Percentiles rank a stretch among this genome's conserved stretches.
Evolutionary conservation across 64 coral and sea anemone genomes (phyloP).

Genomic region (Orbicella faveolata): DNA sequence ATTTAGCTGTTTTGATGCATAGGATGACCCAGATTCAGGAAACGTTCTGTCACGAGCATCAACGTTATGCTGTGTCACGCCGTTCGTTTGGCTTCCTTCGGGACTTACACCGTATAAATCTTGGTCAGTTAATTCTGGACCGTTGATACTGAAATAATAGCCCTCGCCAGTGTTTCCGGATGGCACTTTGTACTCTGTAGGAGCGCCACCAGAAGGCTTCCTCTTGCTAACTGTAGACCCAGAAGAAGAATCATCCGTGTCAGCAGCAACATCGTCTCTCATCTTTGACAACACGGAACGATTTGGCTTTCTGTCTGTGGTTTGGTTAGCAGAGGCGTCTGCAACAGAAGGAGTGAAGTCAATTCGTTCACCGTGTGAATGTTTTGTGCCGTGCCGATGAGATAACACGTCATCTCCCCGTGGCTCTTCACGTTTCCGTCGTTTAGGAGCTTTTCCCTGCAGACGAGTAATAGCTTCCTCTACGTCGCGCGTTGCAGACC

Average conservation of each 20-base stretch:
- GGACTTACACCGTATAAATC: constrained; percentile 5
- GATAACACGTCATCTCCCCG: not conserved
- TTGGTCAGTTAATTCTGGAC: not conserved
- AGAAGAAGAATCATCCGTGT: not conserved
- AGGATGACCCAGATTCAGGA: not conserved
- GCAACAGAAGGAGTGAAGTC: not conserved
- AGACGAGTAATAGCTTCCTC: not conserved
- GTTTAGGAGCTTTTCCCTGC: not conserved
- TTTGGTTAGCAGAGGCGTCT: not conserved
- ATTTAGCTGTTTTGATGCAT: not conserved
- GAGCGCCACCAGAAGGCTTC: too few species aligned
- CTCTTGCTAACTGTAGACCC: not conserved
- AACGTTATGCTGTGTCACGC: not conserved
- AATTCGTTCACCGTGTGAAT: not conserved
- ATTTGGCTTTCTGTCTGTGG: not conserved
- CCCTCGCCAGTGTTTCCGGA: not conserved
- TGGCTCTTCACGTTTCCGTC: not conserved
- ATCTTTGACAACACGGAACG: not conserved
- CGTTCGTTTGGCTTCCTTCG: not conserved
- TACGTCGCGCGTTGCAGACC: not conserved
- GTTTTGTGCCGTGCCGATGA: not conserved
- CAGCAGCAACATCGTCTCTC: not conserved
- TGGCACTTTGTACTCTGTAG: not conserved
- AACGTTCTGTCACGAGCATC: not conserved
- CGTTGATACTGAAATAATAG: not conserved